Evolutionary conservation across 2,113 vertebrate species (phyloP).

Genomic region (Phalacrocorax pelagicus): DNA sequence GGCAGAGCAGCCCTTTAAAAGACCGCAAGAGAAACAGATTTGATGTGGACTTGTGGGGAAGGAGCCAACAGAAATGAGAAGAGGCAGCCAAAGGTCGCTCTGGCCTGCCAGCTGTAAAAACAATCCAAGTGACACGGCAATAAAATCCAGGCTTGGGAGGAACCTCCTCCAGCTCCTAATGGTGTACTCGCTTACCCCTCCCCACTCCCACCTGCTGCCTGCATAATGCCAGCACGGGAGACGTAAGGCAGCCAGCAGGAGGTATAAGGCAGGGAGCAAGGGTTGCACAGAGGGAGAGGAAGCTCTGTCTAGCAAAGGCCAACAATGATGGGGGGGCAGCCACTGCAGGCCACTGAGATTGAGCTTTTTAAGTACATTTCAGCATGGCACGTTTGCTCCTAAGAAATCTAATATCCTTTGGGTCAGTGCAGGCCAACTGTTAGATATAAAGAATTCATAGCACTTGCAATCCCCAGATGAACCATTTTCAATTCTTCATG

Average conservation of each 20-base stretch:
- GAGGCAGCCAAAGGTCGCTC: constrained; percentile 60
- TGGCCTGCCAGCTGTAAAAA: constrained; percentile 50
- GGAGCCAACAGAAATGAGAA: constrained; percentile 32
- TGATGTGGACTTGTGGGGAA: neutral
- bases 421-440: constrained; percentile 71
- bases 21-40: neutral
- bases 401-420: constrained; percentile 73
- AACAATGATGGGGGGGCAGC: neutral
- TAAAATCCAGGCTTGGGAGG: constrained; percentile 31
- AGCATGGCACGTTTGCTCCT: constrained; percentile 47
- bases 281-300: constrained; percentile 35
- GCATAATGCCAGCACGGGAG: neutral
- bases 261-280: neutral
- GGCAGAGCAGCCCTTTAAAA: neutral
- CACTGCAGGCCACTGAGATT: neutral
- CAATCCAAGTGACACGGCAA: constrained; percentile 14
- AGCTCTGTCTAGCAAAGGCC: constrained; percentile 31
- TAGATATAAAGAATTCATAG: constrained; percentile 72
- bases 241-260: neutral
- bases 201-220: neutral
- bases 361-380: constrained; percentile 59
- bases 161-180: neutral
- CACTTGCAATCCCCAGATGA: constrained; percentile 59
- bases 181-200: neutral
- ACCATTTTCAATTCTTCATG: constrained; percentile 64